Base-by-base conservation (phyloP, 2,113 vertebrate species). In the Phalacrocorax brasilianus region DNA sequence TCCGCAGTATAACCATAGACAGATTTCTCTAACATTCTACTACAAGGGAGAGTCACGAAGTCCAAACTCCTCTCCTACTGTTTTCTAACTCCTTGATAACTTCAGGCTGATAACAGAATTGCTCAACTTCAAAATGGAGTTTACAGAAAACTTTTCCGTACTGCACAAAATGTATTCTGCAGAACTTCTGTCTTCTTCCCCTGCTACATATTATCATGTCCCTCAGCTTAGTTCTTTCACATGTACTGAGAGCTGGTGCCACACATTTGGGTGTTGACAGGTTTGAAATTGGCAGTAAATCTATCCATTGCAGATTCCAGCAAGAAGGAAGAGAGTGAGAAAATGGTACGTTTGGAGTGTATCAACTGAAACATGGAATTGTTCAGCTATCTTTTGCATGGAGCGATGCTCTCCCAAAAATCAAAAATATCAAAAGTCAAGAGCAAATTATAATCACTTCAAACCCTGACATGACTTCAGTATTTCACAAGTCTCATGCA, bases 191-290 rank as follows among this genome's bases (percentile, higher is more conserved):
- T 84, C 76, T 93, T 63, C 55, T 87, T 85, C n/a, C 45, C n/a
- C 21, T 85, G 80, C 70, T 85, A 42, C 56, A 89, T 52, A 74
- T 92, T 84, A 71, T 9, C 67, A 12, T 71, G 81, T 92, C 72
- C 74, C 81, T 88, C 91, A 71, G 86, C 40, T 95, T 74, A 95
- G 82, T 68, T 85, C 85, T 71, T 95, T 88, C 93, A 80, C 96
- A 88, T 95, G 91, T 85, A 91, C 58, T 61, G 90, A 95, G 93
- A 95, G 79, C 76, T 93, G 42, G 87, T 88, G 81, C 95, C 68
- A 89, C 96, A 89, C 83, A 59, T 97, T 97, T 32, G 65, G 80
- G 80, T 89, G 94, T 96, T 91, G 92, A 78, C 88, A 97, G 75
- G 72, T 94, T 96, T 85, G 81, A 96, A 97, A 94, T 88, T 71